Conservation (phyloP, 1,140 invertebrate species). For the Bombus breviceps region DNA sequence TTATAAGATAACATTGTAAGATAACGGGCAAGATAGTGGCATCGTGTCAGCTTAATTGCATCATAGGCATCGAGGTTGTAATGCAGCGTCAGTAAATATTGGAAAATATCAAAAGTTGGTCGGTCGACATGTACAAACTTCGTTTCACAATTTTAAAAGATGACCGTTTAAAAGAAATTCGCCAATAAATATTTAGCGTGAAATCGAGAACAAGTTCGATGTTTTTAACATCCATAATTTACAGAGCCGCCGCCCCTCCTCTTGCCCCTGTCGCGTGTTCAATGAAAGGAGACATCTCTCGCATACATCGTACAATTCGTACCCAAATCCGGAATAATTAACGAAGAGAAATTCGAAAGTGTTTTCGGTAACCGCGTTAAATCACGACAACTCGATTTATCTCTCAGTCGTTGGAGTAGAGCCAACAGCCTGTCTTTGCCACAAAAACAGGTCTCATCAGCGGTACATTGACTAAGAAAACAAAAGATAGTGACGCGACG, state of each 20-base stretch:
- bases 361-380: not conserved
- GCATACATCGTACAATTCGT: not conserved
- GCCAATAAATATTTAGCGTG: too few species aligned
- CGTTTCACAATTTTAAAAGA: too few species aligned
- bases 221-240: too few species aligned
- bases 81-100: conserved; percentile 11
- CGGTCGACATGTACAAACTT: not conserved
- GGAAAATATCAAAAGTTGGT: conserved; percentile 10
- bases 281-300: not conserved
- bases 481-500: not conserved
- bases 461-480: not conserved
- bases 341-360: not conserved
- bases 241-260: rapidly evolving
- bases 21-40: conserved; percentile 6
- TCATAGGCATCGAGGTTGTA: conserved; percentile 9
- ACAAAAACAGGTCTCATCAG: conserved; percentile 50
- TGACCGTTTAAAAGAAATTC: too few species aligned
- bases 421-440: conserved; percentile 28
- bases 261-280: too few species aligned
- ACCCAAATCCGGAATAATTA: not conserved
- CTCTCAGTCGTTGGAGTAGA: conserved; percentile 22
- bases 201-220: too few species aligned
- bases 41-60: not conserved
- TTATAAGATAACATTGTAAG: not conserved
- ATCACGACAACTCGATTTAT: conserved; percentile 56